Evolutionary conservation across 2,888 invertebrate genomes (phyloP).

Genomic region (Sesia apiformis): DNA sequence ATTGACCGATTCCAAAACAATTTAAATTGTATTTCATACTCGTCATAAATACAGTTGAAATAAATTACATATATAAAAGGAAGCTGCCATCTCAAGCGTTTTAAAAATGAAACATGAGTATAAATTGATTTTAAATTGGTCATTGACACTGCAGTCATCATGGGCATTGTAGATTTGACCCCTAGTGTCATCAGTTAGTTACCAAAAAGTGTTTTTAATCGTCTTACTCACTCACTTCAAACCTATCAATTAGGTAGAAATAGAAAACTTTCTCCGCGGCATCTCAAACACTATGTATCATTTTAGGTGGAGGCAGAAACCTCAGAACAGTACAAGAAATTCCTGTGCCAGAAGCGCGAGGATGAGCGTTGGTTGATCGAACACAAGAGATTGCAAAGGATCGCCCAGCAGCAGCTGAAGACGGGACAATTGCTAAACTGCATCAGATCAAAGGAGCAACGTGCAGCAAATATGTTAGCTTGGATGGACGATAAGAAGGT

Average conservation of each 20-base stretch:
- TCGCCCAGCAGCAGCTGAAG: slow-evolving; percentile 28
- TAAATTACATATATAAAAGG: no score
- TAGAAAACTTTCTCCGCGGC: background rate
- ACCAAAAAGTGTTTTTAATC: background rate
- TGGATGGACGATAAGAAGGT: slow-evolving; percentile 46
- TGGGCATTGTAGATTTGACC: no score
- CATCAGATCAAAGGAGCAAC: slow-evolving; percentile 42
- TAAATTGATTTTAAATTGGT: no score
- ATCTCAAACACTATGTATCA: background rate
- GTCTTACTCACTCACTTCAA: background rate
- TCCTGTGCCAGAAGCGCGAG: slow-evolving; percentile 48
- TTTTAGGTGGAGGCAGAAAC: slow-evolving; percentile 52
- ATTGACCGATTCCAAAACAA: no score
- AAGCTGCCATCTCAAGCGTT: no score
- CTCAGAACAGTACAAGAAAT: slow-evolving; percentile 56
- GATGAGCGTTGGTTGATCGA: slow-evolving; percentile 55
- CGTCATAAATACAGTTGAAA: no score
- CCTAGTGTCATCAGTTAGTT: no score
- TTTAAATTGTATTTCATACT: no score
- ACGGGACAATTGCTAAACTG: slow-evolving; percentile 29
- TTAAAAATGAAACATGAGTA: no score
- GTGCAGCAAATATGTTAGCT: slow-evolving; percentile 34
- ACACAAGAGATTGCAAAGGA: slow-evolving; percentile 39
- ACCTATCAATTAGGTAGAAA: no score
- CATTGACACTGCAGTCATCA: no score